These are phyloP conservation scores for Montifringilla adamsi DNA, from an alignment of 2,113 vertebrate species.

Conservation along the genomic window DNA sequence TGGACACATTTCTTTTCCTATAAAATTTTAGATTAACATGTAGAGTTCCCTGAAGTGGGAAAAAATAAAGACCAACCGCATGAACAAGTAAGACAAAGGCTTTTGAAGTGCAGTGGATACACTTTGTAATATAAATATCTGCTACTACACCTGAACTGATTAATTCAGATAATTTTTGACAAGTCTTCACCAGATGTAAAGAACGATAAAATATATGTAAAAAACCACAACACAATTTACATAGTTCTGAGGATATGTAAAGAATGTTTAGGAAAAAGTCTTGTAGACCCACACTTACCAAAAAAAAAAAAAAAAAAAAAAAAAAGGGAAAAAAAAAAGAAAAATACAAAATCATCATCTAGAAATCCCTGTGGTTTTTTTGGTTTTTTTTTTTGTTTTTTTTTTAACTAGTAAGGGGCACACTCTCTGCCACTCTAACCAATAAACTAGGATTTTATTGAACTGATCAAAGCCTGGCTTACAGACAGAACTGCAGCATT, in stretches of 20 bases:
- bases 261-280: background rate
- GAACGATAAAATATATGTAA: background rate
- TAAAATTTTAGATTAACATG: background rate
- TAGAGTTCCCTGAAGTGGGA: background rate
- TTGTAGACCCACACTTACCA: rapidly evolving
- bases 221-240: background rate
- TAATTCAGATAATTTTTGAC: background rate
- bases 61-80: background rate
- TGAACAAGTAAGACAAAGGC: background rate
- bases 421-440: rapidly evolving
- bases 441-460: background rate
- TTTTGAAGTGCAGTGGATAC: background rate
- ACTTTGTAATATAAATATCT: background rate
- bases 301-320: too few relatives aligned
- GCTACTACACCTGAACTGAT: rapidly evolving
- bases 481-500: background rate
- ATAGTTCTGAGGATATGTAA: background rate
- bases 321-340: background rate
- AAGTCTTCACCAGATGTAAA: background rate
- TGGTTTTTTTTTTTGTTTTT: too few relatives aligned
- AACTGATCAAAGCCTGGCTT: background rate
- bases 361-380: background rate
- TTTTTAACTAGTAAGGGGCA: background rate
- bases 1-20: background rate
- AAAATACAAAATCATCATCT: rapidly evolving